Conservation (phyloP, 2,888 invertebrate species). For the Leptinotarsa tumamoca region DNA sequence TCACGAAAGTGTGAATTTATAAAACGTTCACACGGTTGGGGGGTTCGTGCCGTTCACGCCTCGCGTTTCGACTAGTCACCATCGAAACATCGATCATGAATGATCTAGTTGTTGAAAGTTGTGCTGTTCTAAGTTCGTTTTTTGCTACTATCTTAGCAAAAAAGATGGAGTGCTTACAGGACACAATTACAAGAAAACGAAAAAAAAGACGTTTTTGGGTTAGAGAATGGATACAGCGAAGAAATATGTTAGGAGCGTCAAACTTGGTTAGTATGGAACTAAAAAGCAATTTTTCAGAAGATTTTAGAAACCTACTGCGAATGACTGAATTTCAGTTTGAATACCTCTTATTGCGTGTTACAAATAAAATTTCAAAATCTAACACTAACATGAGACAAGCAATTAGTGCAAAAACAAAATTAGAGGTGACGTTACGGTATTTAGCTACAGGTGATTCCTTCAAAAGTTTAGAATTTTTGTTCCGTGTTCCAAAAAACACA, state of each 20-base stretch:
- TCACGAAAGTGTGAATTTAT: slow-evolving; percentile 18
- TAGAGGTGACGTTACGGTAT: slow-evolving; percentile 16
- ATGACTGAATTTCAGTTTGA: slow-evolving; percentile 21
- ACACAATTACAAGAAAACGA: not conserved
- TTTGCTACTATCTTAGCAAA: slow-evolving; percentile 17
- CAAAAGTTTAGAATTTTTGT: slow-evolving; percentile 21
- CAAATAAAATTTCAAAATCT: slow-evolving; percentile 9
- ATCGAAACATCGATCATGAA: slow-evolving; percentile 21
- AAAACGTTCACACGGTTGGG: not conserved
- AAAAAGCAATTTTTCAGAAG: not conserved
- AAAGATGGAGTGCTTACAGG: slow-evolving; percentile 11
- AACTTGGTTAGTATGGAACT: no score
- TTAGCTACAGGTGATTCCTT: slow-evolving; percentile 19
- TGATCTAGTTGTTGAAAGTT: slow-evolving; percentile 22
- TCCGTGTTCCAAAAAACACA: slow-evolving; percentile 25
- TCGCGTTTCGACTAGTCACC: slow-evolving; percentile 15
- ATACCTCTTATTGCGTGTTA: slow-evolving; percentile 11
- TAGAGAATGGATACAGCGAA: slow-evolving; percentile 14
- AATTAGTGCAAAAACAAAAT: slow-evolving; percentile 9
- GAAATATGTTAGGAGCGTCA: not conserved
- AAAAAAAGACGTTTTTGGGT: slow-evolving; percentile 9
- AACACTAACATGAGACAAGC: slow-evolving; percentile 39
- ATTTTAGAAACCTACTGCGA: slow-evolving; percentile 15
- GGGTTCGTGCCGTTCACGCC: slow-evolving; percentile 12
- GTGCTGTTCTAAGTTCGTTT: slow-evolving; percentile 9